These are phyloP conservation scores for Eueides isabella DNA, from an alignment of 1,140 invertebrate genomes.

Conservation along the genomic window DNA sequence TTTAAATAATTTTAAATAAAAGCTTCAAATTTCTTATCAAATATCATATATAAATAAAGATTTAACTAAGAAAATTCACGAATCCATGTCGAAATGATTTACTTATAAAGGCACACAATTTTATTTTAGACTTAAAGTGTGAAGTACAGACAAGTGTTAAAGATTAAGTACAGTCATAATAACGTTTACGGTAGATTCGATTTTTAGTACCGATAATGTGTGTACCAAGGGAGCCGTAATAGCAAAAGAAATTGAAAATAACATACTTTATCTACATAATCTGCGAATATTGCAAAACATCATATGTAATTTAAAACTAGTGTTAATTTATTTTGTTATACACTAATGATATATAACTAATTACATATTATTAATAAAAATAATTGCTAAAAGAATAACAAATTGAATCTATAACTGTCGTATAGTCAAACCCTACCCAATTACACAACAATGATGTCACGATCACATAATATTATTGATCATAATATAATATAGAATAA, in stretches of 20 bases:
- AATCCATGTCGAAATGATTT: neutral
- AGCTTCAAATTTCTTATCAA: no score
- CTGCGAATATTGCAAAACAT: accelerated
- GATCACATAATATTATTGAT: neutral
- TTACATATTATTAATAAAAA: neutral
- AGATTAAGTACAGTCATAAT: neutral
- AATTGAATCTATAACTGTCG: neutral
- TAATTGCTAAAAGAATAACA: neutral
- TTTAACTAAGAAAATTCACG: neutral
- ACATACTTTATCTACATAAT: no score
- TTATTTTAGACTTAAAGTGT: neutral
- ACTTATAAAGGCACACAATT: neutral
- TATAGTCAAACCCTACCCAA: neutral
- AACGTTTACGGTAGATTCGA: neutral
- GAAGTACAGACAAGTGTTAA: neutral
- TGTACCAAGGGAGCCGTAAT: neutral
- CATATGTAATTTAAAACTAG: no score
- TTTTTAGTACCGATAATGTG: neutral
- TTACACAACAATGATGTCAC: neutral
- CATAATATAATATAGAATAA: neutral
- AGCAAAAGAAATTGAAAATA: neutral
- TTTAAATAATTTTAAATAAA: neutral
- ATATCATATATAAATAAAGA: neutral
- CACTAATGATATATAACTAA: no score
- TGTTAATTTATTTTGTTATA: no score